A percentile compares a stretch with the other conserved stretches of the same genome.
Evolutionary conservation across 2,797 vertebrate genomes (phyloP).

Genomic region (Cirrhinus mrigala): DNA sequence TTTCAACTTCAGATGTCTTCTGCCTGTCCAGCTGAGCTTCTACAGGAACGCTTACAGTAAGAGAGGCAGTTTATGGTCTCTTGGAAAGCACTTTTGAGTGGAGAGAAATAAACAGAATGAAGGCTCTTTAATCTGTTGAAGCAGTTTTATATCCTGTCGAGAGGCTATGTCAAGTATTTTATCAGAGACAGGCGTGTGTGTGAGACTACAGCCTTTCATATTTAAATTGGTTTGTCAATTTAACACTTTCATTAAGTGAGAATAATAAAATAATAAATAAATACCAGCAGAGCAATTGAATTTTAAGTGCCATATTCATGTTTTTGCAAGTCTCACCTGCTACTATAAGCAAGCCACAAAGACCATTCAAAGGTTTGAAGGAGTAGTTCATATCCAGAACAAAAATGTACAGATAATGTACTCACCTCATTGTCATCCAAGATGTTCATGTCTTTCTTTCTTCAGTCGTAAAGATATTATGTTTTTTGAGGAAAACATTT

Average conservation of each 20-base stretch:
- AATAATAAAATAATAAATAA: neutral
- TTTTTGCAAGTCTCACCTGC: neutral
- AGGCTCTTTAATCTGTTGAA: constrained; percentile 20
- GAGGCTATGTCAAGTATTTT: constrained; percentile 10
- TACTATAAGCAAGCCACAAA: neutral
- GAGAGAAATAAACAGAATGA: constrained; percentile 64
- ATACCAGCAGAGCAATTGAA: neutral
- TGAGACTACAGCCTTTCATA: neutral
- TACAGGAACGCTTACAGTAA: neutral
- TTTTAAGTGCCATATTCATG: neutral
- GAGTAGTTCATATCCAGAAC: no score
- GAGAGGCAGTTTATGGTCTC: neutral
- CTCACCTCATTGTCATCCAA: no score
- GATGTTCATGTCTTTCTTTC: no score
- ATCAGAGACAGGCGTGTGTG: neutral
- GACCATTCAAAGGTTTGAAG: neutral
- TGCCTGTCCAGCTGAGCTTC: constrained; percentile 54
- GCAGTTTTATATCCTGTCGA: constrained; percentile 32
- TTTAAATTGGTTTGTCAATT: neutral
- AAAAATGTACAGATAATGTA: no score
- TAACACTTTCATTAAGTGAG: neutral
- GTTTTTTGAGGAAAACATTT: no score
- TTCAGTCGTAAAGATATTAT: no score
- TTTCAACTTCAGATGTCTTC: constrained; percentile 68
- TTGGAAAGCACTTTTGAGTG: neutral